A percentile compares a stretch with the other conserved stretches of the same genome.
These are phyloP conservation scores for Hydrochoerus hydrochaeris DNA, from an alignment of 2,113 vertebrate genomes.

Conservation along the genomic window DNA sequence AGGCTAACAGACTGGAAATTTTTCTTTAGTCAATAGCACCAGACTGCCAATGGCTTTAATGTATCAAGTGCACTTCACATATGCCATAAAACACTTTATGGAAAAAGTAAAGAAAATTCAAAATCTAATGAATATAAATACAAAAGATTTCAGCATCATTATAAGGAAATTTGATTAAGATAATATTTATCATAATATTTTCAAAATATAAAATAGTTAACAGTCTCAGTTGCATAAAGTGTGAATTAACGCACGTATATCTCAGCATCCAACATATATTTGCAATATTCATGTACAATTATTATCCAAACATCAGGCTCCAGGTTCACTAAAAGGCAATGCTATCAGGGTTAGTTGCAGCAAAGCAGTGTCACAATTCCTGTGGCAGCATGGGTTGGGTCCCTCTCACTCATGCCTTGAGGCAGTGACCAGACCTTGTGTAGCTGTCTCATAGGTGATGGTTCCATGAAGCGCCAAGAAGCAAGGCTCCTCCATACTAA, in stretches of 20 bases:
- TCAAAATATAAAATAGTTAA: not conserved
- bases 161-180: not conserved
- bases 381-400: rapidly evolving
- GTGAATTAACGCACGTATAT: not conserved
- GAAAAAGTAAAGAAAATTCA: not conserved
- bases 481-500: not conserved
- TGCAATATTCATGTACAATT: not conserved
- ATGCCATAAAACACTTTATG: not conserved
- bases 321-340: not conserved
- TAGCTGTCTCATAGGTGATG: not conserved
- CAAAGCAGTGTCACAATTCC: not conserved
- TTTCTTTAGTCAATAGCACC: not conserved
- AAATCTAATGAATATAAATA: not conserved
- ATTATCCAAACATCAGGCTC: not conserved
- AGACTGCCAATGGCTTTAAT: not conserved
- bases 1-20: not conserved
- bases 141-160: not conserved
- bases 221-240: not conserved
- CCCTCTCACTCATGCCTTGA: not conserved
- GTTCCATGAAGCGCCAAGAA: not conserved
- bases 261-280: not conserved
- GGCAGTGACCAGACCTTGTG: not conserved
- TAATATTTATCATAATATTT: not conserved
- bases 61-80: not conserved
- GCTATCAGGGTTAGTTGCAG: not conserved